Evolutionary conservation across 2,888 invertebrate species (phyloP).

Genomic region (Diploptera punctata): DNA sequence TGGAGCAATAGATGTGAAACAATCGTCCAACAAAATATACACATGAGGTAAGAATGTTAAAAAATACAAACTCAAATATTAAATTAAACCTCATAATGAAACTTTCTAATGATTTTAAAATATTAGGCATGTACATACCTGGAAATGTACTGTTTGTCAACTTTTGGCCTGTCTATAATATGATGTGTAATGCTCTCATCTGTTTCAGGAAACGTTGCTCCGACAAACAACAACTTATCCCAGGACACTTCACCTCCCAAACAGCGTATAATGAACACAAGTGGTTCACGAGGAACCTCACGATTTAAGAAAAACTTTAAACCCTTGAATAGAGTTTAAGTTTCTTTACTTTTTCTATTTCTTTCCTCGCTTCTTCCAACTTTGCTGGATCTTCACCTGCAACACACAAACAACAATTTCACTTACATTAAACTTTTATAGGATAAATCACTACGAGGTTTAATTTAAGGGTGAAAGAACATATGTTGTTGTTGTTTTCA

Average conservation of each 20-base stretch:
- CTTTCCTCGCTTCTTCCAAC: conserved; percentile 74
- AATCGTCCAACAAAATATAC: too few species aligned
- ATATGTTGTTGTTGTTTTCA: too few species aligned
- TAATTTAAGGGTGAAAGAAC: too few species aligned
- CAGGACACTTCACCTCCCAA: conserved; percentile 97
- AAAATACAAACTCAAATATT: too few species aligned
- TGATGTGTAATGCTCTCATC: conserved; percentile 97
- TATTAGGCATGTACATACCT: too few species aligned
- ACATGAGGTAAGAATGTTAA: too few species aligned
- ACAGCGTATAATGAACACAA: conserved; percentile 90
- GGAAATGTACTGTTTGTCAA: conserved; percentile 83
- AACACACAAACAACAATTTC: too few species aligned
- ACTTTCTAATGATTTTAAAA: too few species aligned
- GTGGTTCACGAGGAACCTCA: conserved; percentile 94
- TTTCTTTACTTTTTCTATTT: conserved; percentile 74
- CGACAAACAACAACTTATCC: conserved; percentile 86
- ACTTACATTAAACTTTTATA: too few species aligned
- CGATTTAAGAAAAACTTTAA: conserved; percentile 92
- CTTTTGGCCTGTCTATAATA: conserved; percentile 90
- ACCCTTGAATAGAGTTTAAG: conserved; percentile 87
- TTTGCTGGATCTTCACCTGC: conserved; percentile 70
- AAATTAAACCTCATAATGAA: too few species aligned
- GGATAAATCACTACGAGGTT: too few species aligned
- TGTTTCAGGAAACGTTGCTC: conserved; percentile 85
- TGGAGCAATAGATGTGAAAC: too few species aligned